Evolutionary conservation across 1,140 invertebrate genomes (phyloP).

Genomic region (Steinernema feltiae): DNA sequence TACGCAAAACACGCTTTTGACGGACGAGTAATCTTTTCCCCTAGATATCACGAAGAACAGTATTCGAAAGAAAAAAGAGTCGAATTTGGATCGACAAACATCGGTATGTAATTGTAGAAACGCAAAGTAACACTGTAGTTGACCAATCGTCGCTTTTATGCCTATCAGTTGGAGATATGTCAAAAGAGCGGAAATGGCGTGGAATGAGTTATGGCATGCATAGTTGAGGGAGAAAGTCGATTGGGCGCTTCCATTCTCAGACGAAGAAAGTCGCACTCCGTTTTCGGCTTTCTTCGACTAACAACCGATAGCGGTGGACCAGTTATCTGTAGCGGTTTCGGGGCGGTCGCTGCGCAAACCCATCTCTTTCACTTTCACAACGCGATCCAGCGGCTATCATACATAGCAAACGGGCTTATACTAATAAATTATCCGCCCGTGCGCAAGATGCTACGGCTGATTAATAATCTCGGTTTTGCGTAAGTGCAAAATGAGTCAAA

Average conservation of each 20-base stretch:
- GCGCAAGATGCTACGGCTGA: not conserved
- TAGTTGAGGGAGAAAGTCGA: constrained; percentile 5
- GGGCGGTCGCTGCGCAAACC: constrained; percentile 3
- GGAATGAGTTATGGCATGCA: constrained; percentile 17
- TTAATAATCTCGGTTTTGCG: not conserved
- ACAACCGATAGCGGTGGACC: not conserved
- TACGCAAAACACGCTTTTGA: not conserved
- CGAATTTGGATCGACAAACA: constrained; percentile 28
- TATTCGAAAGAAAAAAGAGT: constrained; percentile 27
- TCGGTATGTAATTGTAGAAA: constrained; percentile 17
- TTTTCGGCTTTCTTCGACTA: not conserved
- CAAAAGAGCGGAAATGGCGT: constrained; percentile 16
- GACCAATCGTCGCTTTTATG: not conserved
- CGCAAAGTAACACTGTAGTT: not conserved
- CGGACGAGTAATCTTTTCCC: not conserved
- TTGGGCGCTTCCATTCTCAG: not conserved
- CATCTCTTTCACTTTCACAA: not conserved
- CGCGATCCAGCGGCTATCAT: constrained; percentile 1
- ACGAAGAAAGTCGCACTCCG: not conserved
- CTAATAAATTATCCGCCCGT: not conserved
- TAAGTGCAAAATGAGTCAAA: not conserved
- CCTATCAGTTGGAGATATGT: constrained; percentile 14
- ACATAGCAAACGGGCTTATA: not conserved
- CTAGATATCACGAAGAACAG: constrained; percentile 39
- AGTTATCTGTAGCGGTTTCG: constrained; percentile 13